phyloP scores from a whole-genome alignment of 2,113 vertebrate genomes.

The Chamaetylas fuelleborni region DNA sequence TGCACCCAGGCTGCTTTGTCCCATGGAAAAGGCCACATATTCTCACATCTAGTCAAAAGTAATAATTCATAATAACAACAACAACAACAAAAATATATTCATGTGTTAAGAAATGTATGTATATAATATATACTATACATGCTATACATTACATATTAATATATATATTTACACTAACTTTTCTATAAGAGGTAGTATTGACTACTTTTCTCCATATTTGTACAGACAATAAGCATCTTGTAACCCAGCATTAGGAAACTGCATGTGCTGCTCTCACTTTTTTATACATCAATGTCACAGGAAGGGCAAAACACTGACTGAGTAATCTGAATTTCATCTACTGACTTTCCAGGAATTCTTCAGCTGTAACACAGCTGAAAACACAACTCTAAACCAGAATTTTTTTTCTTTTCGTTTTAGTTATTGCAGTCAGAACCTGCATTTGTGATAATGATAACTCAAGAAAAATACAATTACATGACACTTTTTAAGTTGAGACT shows the following conservation, averaged over 20 bases:
- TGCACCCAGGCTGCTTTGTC: background rate
- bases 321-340: background rate
- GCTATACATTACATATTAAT: no score
- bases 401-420: background rate
- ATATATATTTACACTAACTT: background rate
- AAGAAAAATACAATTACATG: background rate
- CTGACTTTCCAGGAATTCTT: background rate
- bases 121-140: background rate
- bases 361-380: background rate
- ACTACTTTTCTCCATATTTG: background rate
- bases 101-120: background rate
- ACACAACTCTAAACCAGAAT: background rate
- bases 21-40: background rate
- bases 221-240: background rate
- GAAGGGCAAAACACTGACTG: background rate
- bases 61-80: background rate
- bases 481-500: background rate
- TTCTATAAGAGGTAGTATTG: background rate
- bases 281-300: background rate
- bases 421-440: background rate
- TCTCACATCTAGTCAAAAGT: background rate
- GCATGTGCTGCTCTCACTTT: background rate
- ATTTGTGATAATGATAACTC: background rate
- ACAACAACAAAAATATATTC: no score
- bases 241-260: background rate